Evolutionary conservation across 2,888 invertebrate species (phyloP), one percentile per base, ranked within the genome.

Genomic region (Drosophila incognita): DNA sequence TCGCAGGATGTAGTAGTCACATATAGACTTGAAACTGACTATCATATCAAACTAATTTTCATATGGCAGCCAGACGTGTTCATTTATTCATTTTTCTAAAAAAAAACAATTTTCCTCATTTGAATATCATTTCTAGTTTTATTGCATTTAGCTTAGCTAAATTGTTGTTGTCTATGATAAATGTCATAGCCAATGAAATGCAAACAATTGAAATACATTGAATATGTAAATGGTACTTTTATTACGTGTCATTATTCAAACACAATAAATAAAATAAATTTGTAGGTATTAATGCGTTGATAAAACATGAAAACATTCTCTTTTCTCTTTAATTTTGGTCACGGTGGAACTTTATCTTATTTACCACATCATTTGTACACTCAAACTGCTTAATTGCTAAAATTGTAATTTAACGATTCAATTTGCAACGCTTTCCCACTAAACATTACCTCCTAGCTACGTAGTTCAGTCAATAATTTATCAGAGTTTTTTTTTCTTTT

Each of bases 341-440:
- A 42, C 31, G 29, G 40, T 57, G 38, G 27, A 31, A 31, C 15
- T 52, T 21, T 57, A 42, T 42, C 40, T 31, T 21, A 15, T 11
- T 10, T 31, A 31, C 38, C 56, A 57, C 57, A 31, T 57, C 35
- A 60, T 51, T 60, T 51, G 15, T 21, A 29, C 51, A 46, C 35
- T 33, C 42, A 11, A 36, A 36, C 51, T 63, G 64, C 15, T 60
- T 63, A 59, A 61, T 63, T 70, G 73, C 52, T 31, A 60, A 75
- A 63, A 61, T 57, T 69, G 48, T 54, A 70, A 58, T 76, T 76
- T 67, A 31, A 67, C 76, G 46, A 51, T 52, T 61, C 61, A 75
- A 78, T 78, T 77, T 71, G 76, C 62, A 71, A 76, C 80, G 80
- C 76, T 71, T 78, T 80, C 76, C 36, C 66, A 51, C 53, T 63